Conservation (phyloP, 2,113 vertebrate genomes). For the Tachuris rubrigastra region DNA sequence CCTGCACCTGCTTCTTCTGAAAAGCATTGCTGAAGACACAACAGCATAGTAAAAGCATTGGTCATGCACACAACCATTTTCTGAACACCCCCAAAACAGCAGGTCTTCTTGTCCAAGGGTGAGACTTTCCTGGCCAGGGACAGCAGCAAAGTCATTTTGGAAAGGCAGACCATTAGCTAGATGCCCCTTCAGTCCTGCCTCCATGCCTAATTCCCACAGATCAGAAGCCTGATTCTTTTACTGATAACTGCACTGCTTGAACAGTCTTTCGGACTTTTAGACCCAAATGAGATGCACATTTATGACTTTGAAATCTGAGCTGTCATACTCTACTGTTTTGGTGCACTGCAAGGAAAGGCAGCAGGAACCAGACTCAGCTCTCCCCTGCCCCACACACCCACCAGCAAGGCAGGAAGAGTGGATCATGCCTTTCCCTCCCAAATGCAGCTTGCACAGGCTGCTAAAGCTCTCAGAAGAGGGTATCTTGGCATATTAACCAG, state of each 20-base stretch:
- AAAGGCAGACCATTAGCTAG: background rate
- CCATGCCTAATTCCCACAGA: background rate
- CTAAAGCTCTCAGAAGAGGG: background rate
- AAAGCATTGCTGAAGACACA: background rate
- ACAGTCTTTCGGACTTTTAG: background rate
- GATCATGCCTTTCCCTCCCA: background rate
- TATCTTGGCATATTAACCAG: background rate
- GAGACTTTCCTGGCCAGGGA: background rate
- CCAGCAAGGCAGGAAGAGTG: background rate
- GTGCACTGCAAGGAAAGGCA: background rate
- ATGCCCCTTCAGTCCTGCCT: background rate
- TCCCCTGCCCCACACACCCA: background rate
- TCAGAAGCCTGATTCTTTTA: background rate
- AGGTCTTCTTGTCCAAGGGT: background rate
- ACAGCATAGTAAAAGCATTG: accelerated
- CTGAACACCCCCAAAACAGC: background rate
- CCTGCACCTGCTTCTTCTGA: background rate
- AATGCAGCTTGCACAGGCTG: background rate
- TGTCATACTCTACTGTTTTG: background rate
- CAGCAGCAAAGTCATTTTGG: background rate
- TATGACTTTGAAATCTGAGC: background rate
- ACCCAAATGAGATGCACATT: background rate
- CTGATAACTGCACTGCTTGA: background rate
- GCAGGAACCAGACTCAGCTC: background rate
- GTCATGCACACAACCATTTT: accelerated